Evolutionary conservation across 2,113 vertebrate genomes (phyloP).

Genomic region (Platichthys flesus): DNA sequence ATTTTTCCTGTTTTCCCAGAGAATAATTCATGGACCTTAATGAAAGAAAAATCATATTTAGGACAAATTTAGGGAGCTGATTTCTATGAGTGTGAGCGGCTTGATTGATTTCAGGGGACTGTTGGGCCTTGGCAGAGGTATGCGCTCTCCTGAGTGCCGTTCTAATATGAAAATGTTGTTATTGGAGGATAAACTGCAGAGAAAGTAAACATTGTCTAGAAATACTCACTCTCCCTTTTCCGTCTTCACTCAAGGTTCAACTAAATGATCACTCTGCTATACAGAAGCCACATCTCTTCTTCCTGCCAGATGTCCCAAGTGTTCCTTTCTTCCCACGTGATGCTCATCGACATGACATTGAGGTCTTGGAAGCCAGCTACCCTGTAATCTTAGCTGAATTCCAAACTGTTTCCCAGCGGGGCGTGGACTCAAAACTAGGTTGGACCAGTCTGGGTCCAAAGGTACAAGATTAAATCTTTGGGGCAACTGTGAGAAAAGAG

Average conservation of each 20-base stretch:
- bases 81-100: too few species aligned
- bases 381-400: constrained; percentile 86
- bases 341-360: constrained; percentile 90
- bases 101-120: too few species aligned
- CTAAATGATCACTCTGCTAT: constrained; percentile 81
- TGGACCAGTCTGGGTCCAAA: constrained; percentile 85
- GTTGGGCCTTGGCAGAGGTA: too few species aligned
- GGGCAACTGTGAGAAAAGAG: too few species aligned
- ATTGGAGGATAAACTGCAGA: not conserved
- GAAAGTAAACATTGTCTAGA: not conserved
- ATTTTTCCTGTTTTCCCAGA: too few species aligned
- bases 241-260: constrained; percentile 62
- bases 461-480: constrained; percentile 50
- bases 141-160: not conserved
- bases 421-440: constrained; percentile 80
- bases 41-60: too few species aligned
- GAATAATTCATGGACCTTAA: too few species aligned
- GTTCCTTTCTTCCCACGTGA: constrained; percentile 89
- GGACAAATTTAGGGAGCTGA: too few species aligned
- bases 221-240: not conserved
- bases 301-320: constrained; percentile 89
- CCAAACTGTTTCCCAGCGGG: constrained; percentile 82
- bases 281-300: constrained; percentile 89
- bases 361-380: constrained; percentile 87
- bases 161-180: not conserved